Base-by-base conservation (phyloP, 1,140 invertebrate genomes). In the Semibalanus balanoides region DNA sequence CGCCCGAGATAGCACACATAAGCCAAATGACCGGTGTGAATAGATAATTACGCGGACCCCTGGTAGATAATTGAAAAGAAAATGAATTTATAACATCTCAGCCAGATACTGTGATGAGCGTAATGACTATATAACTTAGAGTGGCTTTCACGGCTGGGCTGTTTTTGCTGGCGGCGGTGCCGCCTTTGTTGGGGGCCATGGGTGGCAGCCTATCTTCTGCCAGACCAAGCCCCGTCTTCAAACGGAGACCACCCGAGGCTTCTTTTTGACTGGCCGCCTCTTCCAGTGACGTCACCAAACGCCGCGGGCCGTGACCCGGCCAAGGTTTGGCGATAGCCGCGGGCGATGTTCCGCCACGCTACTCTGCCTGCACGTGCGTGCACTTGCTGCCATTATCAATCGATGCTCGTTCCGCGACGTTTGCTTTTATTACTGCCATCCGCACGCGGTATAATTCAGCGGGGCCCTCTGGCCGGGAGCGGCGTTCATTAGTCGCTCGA, bases 51-150 rank as follows among this genome's bases (percentile, higher is more conserved):
- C 51, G 14, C 51, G 22, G 22, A 25, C 14, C 51, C 51, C 51
- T 1, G 22, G 1, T 64, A 64, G 51, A 64, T 64, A 64, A 64
- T 64, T 64, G 51, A 64, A 64, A 64, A 64, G 51, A 64, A 25
- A 64, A 64, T 64, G 51, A 64, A 64, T 64, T 64, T 64, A 64
- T 64, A 64, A 64, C 51, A 64, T 64, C 51, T 64, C 51, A 25
- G 51, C 11, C 14, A 11, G 51, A 64, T 64, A 64, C 22, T 1
- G 51, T 64, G 51, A 64, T 64, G 51, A 64, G 51, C 51, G 51
- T 64, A 64, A 64, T 64, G 51, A 25, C 51, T 64, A 25, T 64
- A 25, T 64, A 64, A 64, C 14, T 64, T 64, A 64, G 51, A 64
- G 51, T 64, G 51, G 51, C 51, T 64, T 25, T 64, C 51, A 64